Percentiles rank a stretch among this genome's conserved stretches.
Conservation (phyloP, 2,113 vertebrate genomes). For the Melospiza melodia region DNA sequence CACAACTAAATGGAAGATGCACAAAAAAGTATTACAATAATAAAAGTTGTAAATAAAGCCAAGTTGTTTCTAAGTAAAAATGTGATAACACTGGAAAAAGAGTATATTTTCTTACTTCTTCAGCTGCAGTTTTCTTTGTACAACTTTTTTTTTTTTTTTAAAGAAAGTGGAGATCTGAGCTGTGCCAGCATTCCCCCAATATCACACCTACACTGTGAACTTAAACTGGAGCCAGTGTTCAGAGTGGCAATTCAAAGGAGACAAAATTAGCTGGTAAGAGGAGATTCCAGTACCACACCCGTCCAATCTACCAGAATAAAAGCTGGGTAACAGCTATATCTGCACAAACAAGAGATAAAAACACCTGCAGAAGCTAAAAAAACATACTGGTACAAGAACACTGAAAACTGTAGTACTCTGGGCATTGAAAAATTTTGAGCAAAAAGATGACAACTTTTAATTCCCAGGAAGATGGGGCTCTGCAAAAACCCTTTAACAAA, state of each 20-base stretch:
- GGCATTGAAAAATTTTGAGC: fast-evolving
- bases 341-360: not conserved
- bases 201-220: not conserved
- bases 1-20: not conserved
- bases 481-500: not conserved
- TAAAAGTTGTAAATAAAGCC: not conserved
- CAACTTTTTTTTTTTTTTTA: not conserved
- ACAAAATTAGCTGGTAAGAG: not conserved
- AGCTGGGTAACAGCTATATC: not conserved
- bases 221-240: not conserved
- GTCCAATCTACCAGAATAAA: not conserved
- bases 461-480: not conserved
- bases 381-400: fast-evolving
- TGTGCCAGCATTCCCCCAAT: not conserved
- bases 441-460: not conserved
- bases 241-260: not conserved
- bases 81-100: not conserved
- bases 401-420: not conserved
- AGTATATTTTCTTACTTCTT: not conserved
- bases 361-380: not conserved
- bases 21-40: not conserved
- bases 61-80: not conserved
- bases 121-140: not conserved
- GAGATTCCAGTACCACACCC: not conserved
- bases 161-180: not conserved